Base-by-base conservation (phyloP, 2,113 vertebrate species). In the Cynocephalus volans region DNA sequence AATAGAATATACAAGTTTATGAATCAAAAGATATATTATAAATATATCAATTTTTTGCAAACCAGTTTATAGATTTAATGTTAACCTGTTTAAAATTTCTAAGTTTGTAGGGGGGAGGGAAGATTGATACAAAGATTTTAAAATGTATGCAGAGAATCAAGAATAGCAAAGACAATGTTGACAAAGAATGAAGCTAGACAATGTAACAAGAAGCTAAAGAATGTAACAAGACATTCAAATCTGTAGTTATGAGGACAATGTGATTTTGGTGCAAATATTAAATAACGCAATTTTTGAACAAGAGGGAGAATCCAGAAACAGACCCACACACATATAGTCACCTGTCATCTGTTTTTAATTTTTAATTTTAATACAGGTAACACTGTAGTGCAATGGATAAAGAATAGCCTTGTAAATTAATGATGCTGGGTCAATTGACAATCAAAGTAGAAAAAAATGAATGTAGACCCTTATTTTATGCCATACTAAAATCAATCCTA, bases 251-350 rank as follows among this genome's bases (percentile, higher is more conserved):
- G 8, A 72, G 10, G 7, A 76, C 7, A 56, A 64, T n/a, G 3
- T 56, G 8, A 56, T 73, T 45, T 4, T 75, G 48, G 7, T 3
- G 48, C 52, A 41, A 82, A 26, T 9, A 75, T 31, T 18, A 75
- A 76, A 12, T 15, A 41, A 21, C 45, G 36, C 8, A 41, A 52
- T 52, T 94, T 81, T 73, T 23, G 4, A 75, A 31, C 2, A 72
- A 2, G 19, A 62, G 41, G 10, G 9, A 72, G 3, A 84, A 77
- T 19, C 28, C 60, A 67, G 64, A 79, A 58, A 58, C 13, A 87
- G 6, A 79, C 6, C 1, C 21, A 14, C 12, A n/a, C 2, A 14
- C 12, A n/a, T 3, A n/a, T 15, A 54, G 6, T 31, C 21, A 65
- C 4, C 33, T 86, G 6, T 31, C 21, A 65, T 2, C 33, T 86